A percentile compares a stretch with the other conserved stretches of the same genome.
phyloP scores from a whole-genome alignment of 2,797 vertebrate genomes.

The Alcedo quadribrachys region DNA sequence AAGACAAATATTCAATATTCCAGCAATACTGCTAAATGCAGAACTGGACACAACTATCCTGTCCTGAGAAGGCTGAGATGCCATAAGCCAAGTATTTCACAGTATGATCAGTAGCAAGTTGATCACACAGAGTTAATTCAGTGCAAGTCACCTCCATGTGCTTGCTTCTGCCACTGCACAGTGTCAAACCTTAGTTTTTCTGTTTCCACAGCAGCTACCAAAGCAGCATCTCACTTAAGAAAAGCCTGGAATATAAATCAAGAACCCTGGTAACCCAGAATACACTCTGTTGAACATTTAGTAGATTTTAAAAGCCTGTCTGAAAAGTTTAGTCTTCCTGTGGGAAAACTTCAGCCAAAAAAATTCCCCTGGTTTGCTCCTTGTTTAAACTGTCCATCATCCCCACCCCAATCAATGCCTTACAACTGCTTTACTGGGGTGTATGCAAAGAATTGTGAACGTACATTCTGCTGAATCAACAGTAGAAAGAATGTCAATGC shows the following conservation, averaged over 20 bases:
- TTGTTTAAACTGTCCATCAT: background rate
- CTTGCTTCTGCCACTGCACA: background rate
- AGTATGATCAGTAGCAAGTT: background rate
- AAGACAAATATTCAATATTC: background rate
- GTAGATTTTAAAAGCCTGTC: background rate
- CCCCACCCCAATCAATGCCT: background rate
- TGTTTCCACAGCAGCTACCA: background rate
- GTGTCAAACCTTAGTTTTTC: background rate
- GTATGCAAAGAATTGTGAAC: background rate
- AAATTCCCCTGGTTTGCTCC: background rate
- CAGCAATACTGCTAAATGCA: background rate
- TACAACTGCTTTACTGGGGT: background rate
- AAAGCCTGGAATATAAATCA: background rate
- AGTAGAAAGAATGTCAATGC: background rate
- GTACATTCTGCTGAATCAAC: background rate
- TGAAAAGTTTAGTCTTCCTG: background rate
- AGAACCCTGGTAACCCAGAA: background rate
- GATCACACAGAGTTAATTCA: background rate
- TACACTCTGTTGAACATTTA: background rate
- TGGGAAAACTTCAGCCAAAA: background rate
- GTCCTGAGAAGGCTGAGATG: background rate
- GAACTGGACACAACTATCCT: background rate
- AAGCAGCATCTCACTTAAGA: background rate
- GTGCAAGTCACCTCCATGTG: fast-evolving
- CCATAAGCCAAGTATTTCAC: background rate